Percentiles rank a stretch among this genome's conserved stretches.
phyloP scores from a whole-genome alignment of 2,888 invertebrate genomes.

The Phrixothrix hirtus region DNA sequence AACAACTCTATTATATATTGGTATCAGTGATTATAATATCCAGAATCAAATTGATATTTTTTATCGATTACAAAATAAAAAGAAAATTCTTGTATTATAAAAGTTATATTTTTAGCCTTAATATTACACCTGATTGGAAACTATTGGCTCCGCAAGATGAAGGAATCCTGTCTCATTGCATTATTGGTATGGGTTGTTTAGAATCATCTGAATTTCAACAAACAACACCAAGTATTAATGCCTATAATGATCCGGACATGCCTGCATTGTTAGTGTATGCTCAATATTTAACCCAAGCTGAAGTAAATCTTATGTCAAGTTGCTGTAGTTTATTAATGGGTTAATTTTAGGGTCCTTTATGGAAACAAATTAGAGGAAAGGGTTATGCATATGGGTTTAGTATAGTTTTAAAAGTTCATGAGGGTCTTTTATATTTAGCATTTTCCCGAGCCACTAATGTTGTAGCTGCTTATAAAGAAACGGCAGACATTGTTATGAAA shows the following conservation, averaged over 20 bases:
- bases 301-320: too few species aligned
- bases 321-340: too few species aligned
- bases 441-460: slow-evolving; percentile 79
- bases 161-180: slow-evolving; percentile 61
- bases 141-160: slow-evolving; percentile 51
- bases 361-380: slow-evolving; percentile 83
- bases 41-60: too few species aligned
- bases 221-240: slow-evolving; percentile 67
- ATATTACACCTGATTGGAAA: slow-evolving; percentile 54
- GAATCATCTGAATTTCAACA: slow-evolving; percentile 78
- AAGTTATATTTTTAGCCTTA: slow-evolving; percentile 38
- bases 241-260: slow-evolving; percentile 65
- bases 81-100: too few species aligned
- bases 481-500: slow-evolving; percentile 71
- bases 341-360: slow-evolving; percentile 77
- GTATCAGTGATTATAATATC: too few species aligned
- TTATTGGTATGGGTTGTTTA: slow-evolving; percentile 79
- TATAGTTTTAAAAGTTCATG: slow-evolving; percentile 65
- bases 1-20: too few species aligned
- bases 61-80: too few species aligned
- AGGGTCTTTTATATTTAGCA: slow-evolving; percentile 72
- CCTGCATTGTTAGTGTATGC: slow-evolving; percentile 78
- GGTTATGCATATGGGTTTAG: slow-evolving; percentile 83
- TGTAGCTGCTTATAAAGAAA: slow-evolving; percentile 77
- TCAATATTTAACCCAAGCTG: slow-evolving; percentile 84